These are phyloP conservation scores for Halcyon senegalensis DNA, from an alignment of 2,113 vertebrate genomes.

Conservation along the genomic window DNA sequence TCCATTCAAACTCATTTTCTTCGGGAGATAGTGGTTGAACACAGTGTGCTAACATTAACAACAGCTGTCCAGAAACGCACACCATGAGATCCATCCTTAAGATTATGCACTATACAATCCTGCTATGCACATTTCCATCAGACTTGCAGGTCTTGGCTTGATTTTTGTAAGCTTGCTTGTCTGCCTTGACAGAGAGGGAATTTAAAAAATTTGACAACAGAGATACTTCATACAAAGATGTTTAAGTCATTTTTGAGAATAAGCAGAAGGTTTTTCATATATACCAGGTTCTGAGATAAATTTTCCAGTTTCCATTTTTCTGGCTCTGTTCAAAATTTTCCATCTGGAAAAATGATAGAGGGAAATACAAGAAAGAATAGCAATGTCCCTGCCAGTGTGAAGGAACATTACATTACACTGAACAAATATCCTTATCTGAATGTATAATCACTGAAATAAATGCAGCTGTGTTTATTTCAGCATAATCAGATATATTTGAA, in stretches of 20 bases:
- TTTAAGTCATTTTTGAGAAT: not conserved
- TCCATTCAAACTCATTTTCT: not conserved
- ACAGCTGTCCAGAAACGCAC: not conserved
- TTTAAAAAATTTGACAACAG: not conserved
- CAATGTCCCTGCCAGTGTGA: conserved; percentile 54
- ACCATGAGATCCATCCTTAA: not conserved
- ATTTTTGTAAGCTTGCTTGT: not conserved
- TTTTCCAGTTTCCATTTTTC: conserved; percentile 39
- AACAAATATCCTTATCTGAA: conserved; percentile 66
- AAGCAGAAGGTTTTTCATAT: not conserved
- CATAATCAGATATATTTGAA: conserved; percentile 71
- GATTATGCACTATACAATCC: not conserved
- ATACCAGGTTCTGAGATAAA: not conserved
- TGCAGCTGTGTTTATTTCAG: conserved; percentile 71
- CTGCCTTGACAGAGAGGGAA: not conserved
- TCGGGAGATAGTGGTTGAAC: not conserved
- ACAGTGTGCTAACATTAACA: not conserved
- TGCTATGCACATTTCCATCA: not conserved
- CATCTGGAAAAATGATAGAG: conserved; percentile 62
- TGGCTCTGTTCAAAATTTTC: conserved; percentile 42
- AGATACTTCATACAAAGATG: not conserved
- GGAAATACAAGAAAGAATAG: conserved; percentile 57
- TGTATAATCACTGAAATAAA: conserved; percentile 68
- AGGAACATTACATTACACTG: conserved; percentile 59
- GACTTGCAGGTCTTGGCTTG: not conserved